Conservation (phyloP, 2,113 vertebrate genomes). For the Sorex fumeus region DNA sequence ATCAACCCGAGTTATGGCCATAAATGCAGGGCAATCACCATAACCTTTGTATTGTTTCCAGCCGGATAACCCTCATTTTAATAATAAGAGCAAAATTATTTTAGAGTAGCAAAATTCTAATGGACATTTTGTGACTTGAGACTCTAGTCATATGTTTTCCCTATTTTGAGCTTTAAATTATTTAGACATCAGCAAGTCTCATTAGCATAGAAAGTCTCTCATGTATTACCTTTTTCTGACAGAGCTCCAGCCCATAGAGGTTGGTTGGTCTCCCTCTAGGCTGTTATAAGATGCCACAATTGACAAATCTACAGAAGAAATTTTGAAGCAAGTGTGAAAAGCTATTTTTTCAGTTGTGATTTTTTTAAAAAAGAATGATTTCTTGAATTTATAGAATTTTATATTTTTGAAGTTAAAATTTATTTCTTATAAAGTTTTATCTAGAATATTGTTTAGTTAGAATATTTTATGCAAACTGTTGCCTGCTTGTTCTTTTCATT, state of each 20-base stretch:
- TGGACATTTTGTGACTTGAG: not conserved
- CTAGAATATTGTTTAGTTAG: conserved; percentile 22
- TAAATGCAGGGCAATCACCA: too few species aligned
- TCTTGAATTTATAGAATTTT: conserved; percentile 19
- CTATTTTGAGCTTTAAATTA: conserved; percentile 30
- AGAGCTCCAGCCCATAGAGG: conserved; percentile 16
- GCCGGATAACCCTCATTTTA: not conserved
- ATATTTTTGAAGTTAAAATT: conserved; percentile 12
- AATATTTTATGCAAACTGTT: conserved; percentile 3
- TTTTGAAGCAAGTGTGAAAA: conserved; percentile 48
- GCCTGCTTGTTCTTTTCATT: not conserved
- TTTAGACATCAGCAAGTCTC: conserved; percentile 50
- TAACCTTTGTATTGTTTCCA: too few species aligned
- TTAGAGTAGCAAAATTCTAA: not conserved
- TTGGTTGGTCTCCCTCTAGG: conserved; percentile 5
- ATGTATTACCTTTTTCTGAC: not conserved
- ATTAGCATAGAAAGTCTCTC: not conserved
- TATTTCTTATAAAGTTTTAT: conserved; percentile 25
- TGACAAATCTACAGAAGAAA: not conserved
- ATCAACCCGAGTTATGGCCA: too few species aligned
- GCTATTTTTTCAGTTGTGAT: not conserved
- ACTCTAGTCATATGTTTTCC: not conserved
- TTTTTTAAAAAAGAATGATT: conserved; percentile 4
- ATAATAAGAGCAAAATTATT: not conserved
- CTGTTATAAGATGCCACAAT: conserved; percentile 51